Conservation (phyloP, 2,797 vertebrate species). For the Buphagus erythrorhynchus region DNA sequence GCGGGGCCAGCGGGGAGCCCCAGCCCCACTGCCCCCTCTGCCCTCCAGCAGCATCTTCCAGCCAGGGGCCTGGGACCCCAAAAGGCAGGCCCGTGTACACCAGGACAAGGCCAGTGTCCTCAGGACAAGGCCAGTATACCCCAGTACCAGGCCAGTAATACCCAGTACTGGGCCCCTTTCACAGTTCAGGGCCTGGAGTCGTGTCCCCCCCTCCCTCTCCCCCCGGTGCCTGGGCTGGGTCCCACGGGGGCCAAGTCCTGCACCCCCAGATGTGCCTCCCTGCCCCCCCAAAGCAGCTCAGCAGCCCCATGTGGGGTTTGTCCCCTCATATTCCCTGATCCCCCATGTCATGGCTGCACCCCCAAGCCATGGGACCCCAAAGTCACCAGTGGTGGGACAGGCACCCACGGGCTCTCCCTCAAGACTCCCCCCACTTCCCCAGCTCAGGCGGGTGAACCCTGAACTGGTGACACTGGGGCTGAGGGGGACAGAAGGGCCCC, state of each 20-base stretch:
- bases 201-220: neutral
- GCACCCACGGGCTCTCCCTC: neutral
- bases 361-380: neutral
- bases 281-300: neutral
- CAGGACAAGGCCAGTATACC: neutral
- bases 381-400: neutral
- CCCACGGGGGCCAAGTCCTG: neutral
- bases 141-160: neutral
- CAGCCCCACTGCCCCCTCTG: neutral
- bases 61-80: neutral
- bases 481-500: neutral
- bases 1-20: neutral
- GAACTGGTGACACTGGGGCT: neutral
- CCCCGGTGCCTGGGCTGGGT: neutral
- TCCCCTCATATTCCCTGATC: fast-evolving
- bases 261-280: neutral
- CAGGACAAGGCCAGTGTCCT: neutral
- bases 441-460: neutral
- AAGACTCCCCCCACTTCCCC: neutral
- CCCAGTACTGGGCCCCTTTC: neutral
- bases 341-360: neutral
- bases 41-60: neutral
- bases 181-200: neutral
- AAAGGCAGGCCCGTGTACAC: neutral
- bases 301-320: neutral